Conservation (phyloP, 2,113 vertebrate species). For the Sus scrofa region T2T-Sscrofa CM000812.6:226486501-226487000, state of each 20-base stretch:
- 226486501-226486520: constrained; percentile 39
- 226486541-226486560: constrained; percentile 17
- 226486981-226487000: too few species aligned
- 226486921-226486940: constrained; percentile 37
- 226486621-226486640: constrained; percentile 35
- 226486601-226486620: constrained; percentile 8
- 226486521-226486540: background rate
- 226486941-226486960: background rate
- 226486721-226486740: background rate
- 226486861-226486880: constrained; percentile 33
- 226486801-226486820: background rate
- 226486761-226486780: constrained; percentile 9
- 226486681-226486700: background rate
- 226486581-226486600: constrained; percentile 49
- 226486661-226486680: constrained; percentile 44
- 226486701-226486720: constrained; percentile 13
- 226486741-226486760: constrained; percentile 32
- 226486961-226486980: background rate
- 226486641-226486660: background rate
- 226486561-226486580: constrained; percentile 8
- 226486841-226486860: background rate
- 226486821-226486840: background rate
- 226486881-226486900: background rate
- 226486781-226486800: background rate
- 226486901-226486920: constrained; percentile 3